Evolutionary conservation across 2,888 invertebrate species (phyloP).

Genomic region (Synergus laeviventris): DNA sequence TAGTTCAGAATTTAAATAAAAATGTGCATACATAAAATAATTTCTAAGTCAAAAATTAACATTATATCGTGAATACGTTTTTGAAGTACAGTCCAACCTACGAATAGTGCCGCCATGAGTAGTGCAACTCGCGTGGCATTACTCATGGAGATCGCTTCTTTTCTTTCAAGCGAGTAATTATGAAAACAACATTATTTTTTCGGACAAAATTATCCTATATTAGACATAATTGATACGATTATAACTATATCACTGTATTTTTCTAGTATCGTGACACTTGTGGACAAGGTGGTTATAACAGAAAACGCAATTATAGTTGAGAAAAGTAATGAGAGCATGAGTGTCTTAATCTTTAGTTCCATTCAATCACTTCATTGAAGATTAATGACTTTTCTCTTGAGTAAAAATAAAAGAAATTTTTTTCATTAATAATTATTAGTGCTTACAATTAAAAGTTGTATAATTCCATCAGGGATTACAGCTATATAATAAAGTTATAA

Average conservation of each 20-base stretch:
- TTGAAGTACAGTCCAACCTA: too few relatives aligned
- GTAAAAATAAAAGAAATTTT: not conserved
- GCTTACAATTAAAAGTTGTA: not conserved
- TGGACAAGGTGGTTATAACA: not conserved
- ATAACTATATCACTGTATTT: conserved; percentile 3
- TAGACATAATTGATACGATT: too few relatives aligned
- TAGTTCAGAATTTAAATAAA: not conserved
- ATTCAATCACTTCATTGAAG: not conserved
- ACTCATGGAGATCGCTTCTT: too few relatives aligned
- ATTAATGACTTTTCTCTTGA: not conserved
- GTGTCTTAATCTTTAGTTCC: not conserved
- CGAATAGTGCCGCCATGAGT: too few relatives aligned
- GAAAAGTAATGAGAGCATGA: not conserved
- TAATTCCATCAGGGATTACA: not conserved
- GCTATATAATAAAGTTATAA: not conserved
- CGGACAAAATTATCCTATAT: too few relatives aligned
- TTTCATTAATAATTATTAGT: not conserved
- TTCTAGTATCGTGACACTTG: conserved; percentile 27
- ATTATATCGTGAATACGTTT: too few relatives aligned
- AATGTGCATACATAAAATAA: not conserved
- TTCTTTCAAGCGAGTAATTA: too few relatives aligned
- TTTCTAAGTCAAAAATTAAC: too few relatives aligned
- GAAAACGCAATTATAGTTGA: not conserved
- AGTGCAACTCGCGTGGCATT: too few relatives aligned
- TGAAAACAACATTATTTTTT: too few relatives aligned